These are phyloP conservation scores for Batillaria attramentaria DNA, from an alignment of 1,140 invertebrate genomes.

Conservation along the genomic window DNA sequence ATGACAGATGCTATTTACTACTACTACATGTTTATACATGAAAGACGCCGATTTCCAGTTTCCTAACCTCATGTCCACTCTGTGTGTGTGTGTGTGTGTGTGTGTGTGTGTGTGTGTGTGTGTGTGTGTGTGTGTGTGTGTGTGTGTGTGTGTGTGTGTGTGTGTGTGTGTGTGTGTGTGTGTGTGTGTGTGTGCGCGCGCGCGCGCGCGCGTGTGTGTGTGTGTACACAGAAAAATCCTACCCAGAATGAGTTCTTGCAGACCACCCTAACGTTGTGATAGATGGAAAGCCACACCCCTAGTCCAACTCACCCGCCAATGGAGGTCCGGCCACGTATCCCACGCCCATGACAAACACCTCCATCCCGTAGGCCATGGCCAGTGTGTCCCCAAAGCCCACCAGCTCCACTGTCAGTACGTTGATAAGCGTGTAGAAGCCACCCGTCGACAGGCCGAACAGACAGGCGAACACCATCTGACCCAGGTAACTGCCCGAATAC, in stretches of 20 bases:
- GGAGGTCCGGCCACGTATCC: constrained; percentile 4
- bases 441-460: constrained; percentile 1
- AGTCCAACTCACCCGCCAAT: not conserved
- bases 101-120: too few species aligned
- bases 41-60: too few species aligned
- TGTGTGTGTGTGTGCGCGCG: too few species aligned
- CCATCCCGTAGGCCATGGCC: not conserved
- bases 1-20: too few species aligned
- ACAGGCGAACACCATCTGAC: not conserved
- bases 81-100: too few species aligned
- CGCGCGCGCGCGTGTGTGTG: too few species aligned
- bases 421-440: constrained; percentile 15
- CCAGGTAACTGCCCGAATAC: constrained; percentile 1
- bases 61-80: too few species aligned
- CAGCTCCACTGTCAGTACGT: constrained; percentile 10
- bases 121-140: too few species aligned
- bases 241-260: not conserved
- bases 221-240: not conserved
- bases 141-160: too few species aligned
- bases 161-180: too few species aligned
- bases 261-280: not conserved
- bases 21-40: too few species aligned
- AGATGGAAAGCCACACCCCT: not conserved
- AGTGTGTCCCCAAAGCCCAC: not conserved
- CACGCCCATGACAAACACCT: not conserved